Evolutionary conservation across 2,797 vertebrate genomes (phyloP), one percentile per base, ranked within the genome.

Genomic region (Molossus alvarezi): DNA sequence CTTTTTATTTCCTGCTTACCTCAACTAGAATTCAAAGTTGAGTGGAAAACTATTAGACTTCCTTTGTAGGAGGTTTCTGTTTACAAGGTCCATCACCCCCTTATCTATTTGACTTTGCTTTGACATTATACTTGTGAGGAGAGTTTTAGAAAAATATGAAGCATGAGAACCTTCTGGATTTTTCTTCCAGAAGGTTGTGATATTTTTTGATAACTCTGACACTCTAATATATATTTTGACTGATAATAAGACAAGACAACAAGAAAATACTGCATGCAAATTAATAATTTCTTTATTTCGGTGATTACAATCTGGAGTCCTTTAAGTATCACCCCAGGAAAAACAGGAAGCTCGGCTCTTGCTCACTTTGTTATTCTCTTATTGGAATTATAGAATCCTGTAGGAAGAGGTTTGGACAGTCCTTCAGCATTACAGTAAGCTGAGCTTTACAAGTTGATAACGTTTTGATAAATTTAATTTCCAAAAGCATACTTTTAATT

Each of bases 401-500:
- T 41, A 51, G 41, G 3, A 9, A 20, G 37, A 62, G 72, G 21
- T 67, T 67, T 64, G 9, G 6, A 15, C 17, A 37, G 33, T 18
- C 17, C 10, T 88, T 93, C 11, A 81, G 11, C 25, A 27, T 53
- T 45, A 11, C 4, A 45, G 2, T 45, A 58, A 83, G 2, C 79
- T 37, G 55, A 29, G 3, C 14, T 53, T n/a, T 60, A 58, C 6
- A 58, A 23, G 37, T 37, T n/a, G 4, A 48, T 55, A 71, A 88
- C 25, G 80, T 88, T n/a, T 37, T 45, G 33, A 80, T 57, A 69
- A 83, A 83, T 65, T 3, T 62, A 67, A 48, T 75, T 73, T 55
- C 67, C 41, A 73, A 79, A 96, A 55, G 3, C 5, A 37, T 45
- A 37, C 29, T 84, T 88, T 71, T 45, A 62, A 85, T 72, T 94